Percentiles rank a stretch among this genome's conserved stretches.
phyloP scores from a whole-genome alignment of 1,140 invertebrate species.

The Homarus americanus region DNA sequence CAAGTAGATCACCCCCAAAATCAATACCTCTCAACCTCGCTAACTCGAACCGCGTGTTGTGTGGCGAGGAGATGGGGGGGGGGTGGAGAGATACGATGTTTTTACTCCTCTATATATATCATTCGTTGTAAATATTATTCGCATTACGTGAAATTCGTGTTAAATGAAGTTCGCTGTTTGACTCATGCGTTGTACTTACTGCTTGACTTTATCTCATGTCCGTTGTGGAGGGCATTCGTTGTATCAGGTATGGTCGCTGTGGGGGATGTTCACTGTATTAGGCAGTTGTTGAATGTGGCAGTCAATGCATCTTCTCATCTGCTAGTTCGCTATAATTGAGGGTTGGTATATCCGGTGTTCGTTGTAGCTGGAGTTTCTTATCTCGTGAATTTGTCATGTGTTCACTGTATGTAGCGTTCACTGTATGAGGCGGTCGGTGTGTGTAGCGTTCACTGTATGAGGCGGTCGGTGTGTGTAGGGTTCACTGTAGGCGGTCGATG shows the following conservation, averaged over 20 bases:
- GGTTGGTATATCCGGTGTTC: neutral
- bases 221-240: neutral
- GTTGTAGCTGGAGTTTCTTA: neutral
- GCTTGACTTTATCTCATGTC: too few species aligned
- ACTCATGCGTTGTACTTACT: too few species aligned
- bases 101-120: neutral
- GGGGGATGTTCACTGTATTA: neutral
- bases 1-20: slow-evolving; percentile 57
- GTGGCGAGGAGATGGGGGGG: neutral
- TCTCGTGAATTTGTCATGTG: neutral
- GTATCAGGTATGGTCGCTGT: neutral
- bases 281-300: neutral
- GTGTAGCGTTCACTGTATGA: neutral
- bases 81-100: neutral
- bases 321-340: neutral
- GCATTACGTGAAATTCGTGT: too few species aligned
- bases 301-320: slow-evolving; percentile 7
- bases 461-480: slow-evolving; percentile 3
- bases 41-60: slow-evolving; percentile 16
- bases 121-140: neutral
- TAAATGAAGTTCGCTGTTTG: too few species aligned
- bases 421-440: too few species aligned
- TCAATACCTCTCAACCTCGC: slow-evolving; percentile 52
- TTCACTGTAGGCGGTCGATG: neutral
- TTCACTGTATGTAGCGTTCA: too few species aligned